Base-by-base conservation (phyloP, 1,140 invertebrate genomes). In the Bathynomus jamesi region DNA sequence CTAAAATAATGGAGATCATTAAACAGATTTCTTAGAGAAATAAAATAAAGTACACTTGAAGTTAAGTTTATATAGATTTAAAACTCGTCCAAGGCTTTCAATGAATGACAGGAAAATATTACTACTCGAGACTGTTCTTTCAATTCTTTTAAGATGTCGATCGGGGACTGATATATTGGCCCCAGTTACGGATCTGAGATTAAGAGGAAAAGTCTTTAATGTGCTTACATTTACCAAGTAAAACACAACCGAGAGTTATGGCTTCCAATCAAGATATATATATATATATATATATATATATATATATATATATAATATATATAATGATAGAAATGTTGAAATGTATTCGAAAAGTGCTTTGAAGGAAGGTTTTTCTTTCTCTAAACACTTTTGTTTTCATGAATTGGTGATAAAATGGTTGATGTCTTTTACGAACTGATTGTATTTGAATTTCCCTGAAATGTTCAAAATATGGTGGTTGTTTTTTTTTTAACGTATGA, bases 91-190 rank as follows among this genome's bases (percentile, higher is more conserved):
- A 53, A 11, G 40, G 40, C 40, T 53, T 53, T 53, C 40, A 53
- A 53, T 53, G 5, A 53, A 21, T 53, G 40, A 53, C 40, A 53
- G 21, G 40, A 21, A 53, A 53, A 53, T 53, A 53, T 53, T 53
- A 53, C 5, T 53, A 53, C 40, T 11, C 40, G 40, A 11, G 40
- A 53, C 40, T 53, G 40, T 53, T 53, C 13, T 53, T 53, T 53
- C 40, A 53, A 53, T 53, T 53, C 40, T 53, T 53, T 53, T 53
- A 53, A 53, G 40, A 53, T 53, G 40, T 53, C 40, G 40, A 53
- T 53, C 11, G 11, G 13, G 21, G 40, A 21, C 40, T 53, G 40
- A 53, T 53, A 53, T 53, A 53, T 53, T 53, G 40, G 40, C 40
- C 40, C 5, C 40, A 53, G 40, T 53, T 17, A 53, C 40, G 40